phyloP scores from a whole-genome alignment of 2,888 invertebrate genomes.

The Caenorhabditis uteleia region DNA sequence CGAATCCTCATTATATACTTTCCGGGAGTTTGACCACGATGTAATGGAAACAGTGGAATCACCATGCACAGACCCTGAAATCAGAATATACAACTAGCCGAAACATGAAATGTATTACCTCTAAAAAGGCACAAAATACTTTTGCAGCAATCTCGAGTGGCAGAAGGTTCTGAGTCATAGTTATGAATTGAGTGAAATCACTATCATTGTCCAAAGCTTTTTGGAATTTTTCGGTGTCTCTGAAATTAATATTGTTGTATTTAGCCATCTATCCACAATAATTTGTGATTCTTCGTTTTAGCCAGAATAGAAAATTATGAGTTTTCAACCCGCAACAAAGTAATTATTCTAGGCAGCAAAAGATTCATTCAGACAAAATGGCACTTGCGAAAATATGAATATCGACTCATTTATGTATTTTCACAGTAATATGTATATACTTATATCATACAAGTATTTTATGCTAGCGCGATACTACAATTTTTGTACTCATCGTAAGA shows the following conservation, averaged over 20 bases:
- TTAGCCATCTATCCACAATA: too few relatives aligned
- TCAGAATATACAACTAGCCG: not conserved
- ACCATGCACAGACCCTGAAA: slow-evolving; percentile 45
- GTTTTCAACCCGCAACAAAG: too few relatives aligned
- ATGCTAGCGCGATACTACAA: too few relatives aligned
- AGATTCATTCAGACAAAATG: too few relatives aligned
- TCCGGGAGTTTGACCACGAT: slow-evolving; percentile 62
- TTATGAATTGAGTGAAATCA: slow-evolving; percentile 63
- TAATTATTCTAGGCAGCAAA: too few relatives aligned
- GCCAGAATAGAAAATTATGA: too few relatives aligned
- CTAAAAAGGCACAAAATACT: slow-evolving; percentile 53
- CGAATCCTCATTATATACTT: slow-evolving; percentile 60
- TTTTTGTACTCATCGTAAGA: too few relatives aligned
- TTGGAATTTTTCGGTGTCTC: slow-evolving; percentile 60
- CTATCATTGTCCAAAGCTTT: slow-evolving; percentile 52
- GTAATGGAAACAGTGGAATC: slow-evolving; percentile 28
- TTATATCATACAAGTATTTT: too few relatives aligned
- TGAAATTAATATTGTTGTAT: slow-evolving; percentile 40
- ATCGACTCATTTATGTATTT: too few relatives aligned
- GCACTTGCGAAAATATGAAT: too few relatives aligned
- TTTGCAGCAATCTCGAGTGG: slow-evolving; percentile 63
- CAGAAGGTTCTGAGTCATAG: slow-evolving; percentile 66
- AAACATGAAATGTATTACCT: slow-evolving; percentile 36
- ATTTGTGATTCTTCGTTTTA: too few relatives aligned
- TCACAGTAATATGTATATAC: too few relatives aligned